Evolutionary conservation across 2,888 invertebrate species (phyloP), one percentile per base, ranked within the genome.

Genomic region (Chironomus tentans): DNA sequence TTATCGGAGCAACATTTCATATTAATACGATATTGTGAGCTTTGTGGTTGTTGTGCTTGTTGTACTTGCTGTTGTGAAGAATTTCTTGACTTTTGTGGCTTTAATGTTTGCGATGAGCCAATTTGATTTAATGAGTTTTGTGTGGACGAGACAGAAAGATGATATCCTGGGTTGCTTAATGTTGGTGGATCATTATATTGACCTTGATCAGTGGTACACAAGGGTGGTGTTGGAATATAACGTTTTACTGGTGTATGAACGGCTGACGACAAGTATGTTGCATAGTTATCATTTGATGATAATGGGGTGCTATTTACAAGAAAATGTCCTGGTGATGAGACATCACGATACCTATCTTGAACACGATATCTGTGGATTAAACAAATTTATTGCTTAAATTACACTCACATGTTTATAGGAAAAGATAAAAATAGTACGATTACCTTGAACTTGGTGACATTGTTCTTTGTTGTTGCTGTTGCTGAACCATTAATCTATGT

Each of bases 201-300:
- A 81, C 3, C 83, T 82, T 47, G 83, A 83, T 7, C 83, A 83
- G 4, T 38, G 10, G 38, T 84, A 83, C 21, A 84, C 7, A 68
- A 28, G 6, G 84, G 83, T 21, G 84, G 84, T 4, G 83, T 84
- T 4, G 84, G 84, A 15, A 84, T 81, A 77, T 84, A 84, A 0
- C 84, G 82, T 72, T 84, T 84, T 0, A 84, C 82, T 2, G 84
- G 84, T 5, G 84, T 84, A 77, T 84, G 84, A 4, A 83, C 83
- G 13, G 83, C 81, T n/a, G 84, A 82, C 0, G 83, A 81, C 69
- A 84, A 78, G 78, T 83, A 84, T 13, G 69, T 50, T 21, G 81
- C 80, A 46, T 82, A 82, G 0, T 80, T 80, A 77, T 83, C 83
- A 72, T 75, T 77, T 13, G 83, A 81, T 50, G 81, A 80, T 47